phyloP scores from a whole-genome alignment of 2,113 vertebrate species.

The Irena cyanogastra region DNA sequence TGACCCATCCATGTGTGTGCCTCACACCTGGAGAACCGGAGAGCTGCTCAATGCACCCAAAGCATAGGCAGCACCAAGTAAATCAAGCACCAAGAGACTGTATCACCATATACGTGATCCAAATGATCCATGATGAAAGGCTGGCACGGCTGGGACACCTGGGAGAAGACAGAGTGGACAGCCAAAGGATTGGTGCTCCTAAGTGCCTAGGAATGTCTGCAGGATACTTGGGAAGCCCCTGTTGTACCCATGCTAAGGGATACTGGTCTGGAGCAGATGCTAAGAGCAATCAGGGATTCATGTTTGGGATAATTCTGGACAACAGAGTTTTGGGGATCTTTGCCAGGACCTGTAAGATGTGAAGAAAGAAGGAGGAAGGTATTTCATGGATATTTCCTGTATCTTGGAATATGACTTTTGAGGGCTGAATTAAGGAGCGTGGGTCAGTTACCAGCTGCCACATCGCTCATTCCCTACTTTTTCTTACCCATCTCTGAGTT shows the following conservation, averaged over 20 bases:
- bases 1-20: background rate
- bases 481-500: background rate
- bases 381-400: background rate
- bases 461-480: background rate
- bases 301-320: background rate
- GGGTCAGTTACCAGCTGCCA: background rate
- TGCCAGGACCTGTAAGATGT: background rate
- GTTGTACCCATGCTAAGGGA: rapidly evolving
- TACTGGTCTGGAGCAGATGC: background rate
- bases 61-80: background rate
- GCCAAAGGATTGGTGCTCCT: background rate
- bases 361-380: background rate
- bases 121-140: background rate
- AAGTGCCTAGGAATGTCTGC: background rate
- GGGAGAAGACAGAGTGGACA: background rate
- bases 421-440: background rate
- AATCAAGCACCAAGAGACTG: background rate
- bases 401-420: background rate
- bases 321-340: background rate
- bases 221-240: background rate
- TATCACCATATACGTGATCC: background rate
- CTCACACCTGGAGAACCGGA: background rate
- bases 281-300: background rate
- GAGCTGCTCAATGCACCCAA: background rate
- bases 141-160: background rate